phyloP scores from a whole-genome alignment of 2,888 invertebrate genomes.

The Drosophila sordidula region DNA sequence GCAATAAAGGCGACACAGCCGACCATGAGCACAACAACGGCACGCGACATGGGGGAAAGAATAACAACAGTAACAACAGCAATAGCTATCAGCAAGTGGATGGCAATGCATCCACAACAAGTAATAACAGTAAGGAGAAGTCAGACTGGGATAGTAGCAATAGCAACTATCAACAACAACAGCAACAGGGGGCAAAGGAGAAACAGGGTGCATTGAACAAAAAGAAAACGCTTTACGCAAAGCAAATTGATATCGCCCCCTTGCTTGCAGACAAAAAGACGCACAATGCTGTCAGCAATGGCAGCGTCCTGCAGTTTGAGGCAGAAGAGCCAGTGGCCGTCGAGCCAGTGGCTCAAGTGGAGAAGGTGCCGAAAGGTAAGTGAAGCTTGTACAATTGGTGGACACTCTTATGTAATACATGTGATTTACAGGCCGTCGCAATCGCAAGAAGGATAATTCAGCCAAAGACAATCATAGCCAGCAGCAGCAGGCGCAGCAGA shows the following conservation, averaged over 20 bases:
- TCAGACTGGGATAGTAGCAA: slow-evolving; percentile 78
- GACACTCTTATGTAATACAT: background rate
- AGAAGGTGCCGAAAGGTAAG: slow-evolving; percentile 82
- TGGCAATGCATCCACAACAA: slow-evolving; percentile 62
- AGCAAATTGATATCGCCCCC: slow-evolving; percentile 19
- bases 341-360: slow-evolving; percentile 75
- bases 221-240: slow-evolving; percentile 20
- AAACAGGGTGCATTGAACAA: slow-evolving; percentile 62
- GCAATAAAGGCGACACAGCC: slow-evolving; percentile 61
- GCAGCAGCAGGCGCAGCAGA: slow-evolving; percentile 53
- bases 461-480: slow-evolving; percentile 85
- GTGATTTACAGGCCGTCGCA: slow-evolving; percentile 80
- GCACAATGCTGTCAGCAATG: slow-evolving; percentile 75
- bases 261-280: slow-evolving; percentile 67
- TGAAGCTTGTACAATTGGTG: background rate
- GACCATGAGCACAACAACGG: slow-evolving; percentile 66
- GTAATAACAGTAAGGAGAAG: slow-evolving; percentile 78
- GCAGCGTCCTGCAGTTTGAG: slow-evolving; percentile 81
- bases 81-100: slow-evolving; percentile 73
- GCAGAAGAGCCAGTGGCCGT: slow-evolving; percentile 76
- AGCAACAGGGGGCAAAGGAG: slow-evolving; percentile 78
- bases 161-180: slow-evolving; percentile 70
- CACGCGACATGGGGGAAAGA: slow-evolving; percentile 60
- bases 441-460: slow-evolving; percentile 84
- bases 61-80: slow-evolving; percentile 59